Base-by-base conservation (phyloP, 2,888 invertebrate genomes). In the Oscheius onirici region DNA sequence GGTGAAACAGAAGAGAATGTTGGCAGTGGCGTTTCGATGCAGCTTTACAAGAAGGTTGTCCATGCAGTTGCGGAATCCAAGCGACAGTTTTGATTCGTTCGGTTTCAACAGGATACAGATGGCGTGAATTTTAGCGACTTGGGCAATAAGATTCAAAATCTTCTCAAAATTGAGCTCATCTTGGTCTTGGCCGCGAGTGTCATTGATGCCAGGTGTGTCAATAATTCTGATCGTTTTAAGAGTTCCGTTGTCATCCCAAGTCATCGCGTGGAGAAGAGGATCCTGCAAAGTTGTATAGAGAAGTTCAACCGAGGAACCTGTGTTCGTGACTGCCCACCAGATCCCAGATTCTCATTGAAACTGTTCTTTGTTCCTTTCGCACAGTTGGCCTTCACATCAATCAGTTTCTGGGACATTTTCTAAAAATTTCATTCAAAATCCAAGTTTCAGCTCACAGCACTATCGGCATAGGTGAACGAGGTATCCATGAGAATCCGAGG, bases 131-230 rank as follows among this genome's bases (percentile, higher is more conserved):
- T 49, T 13, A 34, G 5, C 34, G 34, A 34, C 34, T 3, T 34
- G 34, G 1, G 60, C 28, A 17, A 60, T 60, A 22, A 3, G 40
- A 3, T 15, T 17, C 3, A 60, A 20, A 13, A 60, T 60, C 17
- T 60, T 26, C 15, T 13, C 60, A 20, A 60, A 60, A 22, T 60
- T 60, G 15, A 43, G 10, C 24, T n/a, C 24, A n/a, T 60, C 60
- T 17, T 43, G 43, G 3, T 60, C 22, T 0, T 17, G 22, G 20
- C 60, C 60, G 3, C 60, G 41, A n/a, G 40, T 40, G 2, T 60
- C 60, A 17, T n/a, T 40, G 15, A 60, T 40, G 2, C 60, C 60
- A 17, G 60, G 60, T 2, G 60, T 60, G 22, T 60, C 60, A 41
- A 60, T 60, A 24, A 60, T 40, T 6, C 60, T 15, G 41, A 60